Base-by-base conservation (phyloP, 2,113 vertebrate genomes). In the Megaceryle torquata region DNA sequence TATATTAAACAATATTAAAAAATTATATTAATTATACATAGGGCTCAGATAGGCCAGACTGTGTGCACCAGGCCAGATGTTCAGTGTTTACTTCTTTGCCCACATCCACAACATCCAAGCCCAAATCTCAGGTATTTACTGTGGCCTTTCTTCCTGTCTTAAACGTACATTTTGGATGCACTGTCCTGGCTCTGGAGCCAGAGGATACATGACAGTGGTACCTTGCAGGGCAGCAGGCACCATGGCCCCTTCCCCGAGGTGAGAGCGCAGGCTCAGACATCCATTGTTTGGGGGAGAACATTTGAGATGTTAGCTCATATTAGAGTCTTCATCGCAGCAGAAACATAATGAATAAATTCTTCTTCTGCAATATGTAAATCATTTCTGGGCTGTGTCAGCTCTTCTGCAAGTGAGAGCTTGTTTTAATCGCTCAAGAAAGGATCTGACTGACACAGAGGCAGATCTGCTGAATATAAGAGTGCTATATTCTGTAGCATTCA, bases 351-450 rank as follows among this genome's bases (percentile, higher is more conserved):
- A 85, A 83, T 46, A 86, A 31, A 80, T 78, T 72, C 54, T 93
- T 84, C 82, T 83, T 26, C 82, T 90, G 71, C 76, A 86, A 86
- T 88, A 91, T 89, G 76, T 74, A 95, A 94, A 91, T 91, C 1
- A 68, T 77, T 83, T 86, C 72, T 81, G 51, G 77, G 71, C 88
- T 78, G 46, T 93, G 94, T 93, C 82, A 93, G 89, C 89, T 91
- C 71, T 91, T 86, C 70, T 88, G 76, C 10, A 22, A 91, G 46
- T 18, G 15, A 86, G 44, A 96, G 60, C 76, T 75, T 86, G 64
- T 83, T 93, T 81, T 81, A 88, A 80, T 67, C 85, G 87, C 82
- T 85, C 0, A 0, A 56, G 91, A 89, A 67, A 85, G 54, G 48
- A 61, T 85, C 74, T 88, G 71, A 82, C 41, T 86, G 89, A 88